These are phyloP conservation scores for Polypedilum pembai DNA, from an alignment of 1,140 invertebrate genomes.

Conservation along the genomic window DNA sequence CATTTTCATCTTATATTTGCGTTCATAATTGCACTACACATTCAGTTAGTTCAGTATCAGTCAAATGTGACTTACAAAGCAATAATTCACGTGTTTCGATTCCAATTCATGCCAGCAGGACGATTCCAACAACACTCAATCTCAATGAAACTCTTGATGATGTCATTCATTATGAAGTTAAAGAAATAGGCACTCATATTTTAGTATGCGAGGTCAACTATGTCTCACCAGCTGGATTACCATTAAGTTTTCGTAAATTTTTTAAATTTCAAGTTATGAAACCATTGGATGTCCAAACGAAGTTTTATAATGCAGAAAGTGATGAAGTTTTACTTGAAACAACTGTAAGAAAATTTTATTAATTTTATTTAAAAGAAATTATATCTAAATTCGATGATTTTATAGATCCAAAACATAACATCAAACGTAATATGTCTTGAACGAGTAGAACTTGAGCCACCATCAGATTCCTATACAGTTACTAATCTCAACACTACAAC, in stretches of 20 bases:
- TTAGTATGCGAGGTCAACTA: conserved; percentile 95
- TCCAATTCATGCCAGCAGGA: conserved; percentile 52
- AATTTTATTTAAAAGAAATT: no score
- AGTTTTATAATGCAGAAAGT: conserved; percentile 95
- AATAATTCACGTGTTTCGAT: conserved; percentile 76
- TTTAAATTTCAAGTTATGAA: conserved; percentile 98
- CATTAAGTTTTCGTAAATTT: conserved; percentile 83
- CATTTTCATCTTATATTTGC: conserved; percentile 94
- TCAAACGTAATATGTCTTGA: conserved; percentile 82
- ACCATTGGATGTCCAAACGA: conserved; percentile 96
- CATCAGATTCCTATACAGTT: conserved; percentile 76
- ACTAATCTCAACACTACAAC: conserved; percentile 57
- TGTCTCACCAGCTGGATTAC: conserved; percentile 58
- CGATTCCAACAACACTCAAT: conserved; percentile 56
- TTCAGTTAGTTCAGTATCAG: conserved; percentile 68
- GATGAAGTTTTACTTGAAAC: conserved; percentile 97
- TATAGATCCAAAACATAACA: conserved; percentile 75
- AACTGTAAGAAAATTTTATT: conserved; percentile 57
- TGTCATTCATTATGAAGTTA: conserved; percentile 96
- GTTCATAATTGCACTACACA: conserved; percentile 90
- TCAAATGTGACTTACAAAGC: conserved; percentile 90
- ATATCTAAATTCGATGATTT: conserved; percentile 29
- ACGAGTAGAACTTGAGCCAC: conserved; percentile 86
- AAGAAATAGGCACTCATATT: conserved; percentile 96
- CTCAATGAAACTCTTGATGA: conserved; percentile 86